Evolutionary conservation across 2,888 invertebrate genomes (phyloP), one percentile per base, ranked within the genome.

Genomic region (Hirtodrosophila cameraria): DNA sequence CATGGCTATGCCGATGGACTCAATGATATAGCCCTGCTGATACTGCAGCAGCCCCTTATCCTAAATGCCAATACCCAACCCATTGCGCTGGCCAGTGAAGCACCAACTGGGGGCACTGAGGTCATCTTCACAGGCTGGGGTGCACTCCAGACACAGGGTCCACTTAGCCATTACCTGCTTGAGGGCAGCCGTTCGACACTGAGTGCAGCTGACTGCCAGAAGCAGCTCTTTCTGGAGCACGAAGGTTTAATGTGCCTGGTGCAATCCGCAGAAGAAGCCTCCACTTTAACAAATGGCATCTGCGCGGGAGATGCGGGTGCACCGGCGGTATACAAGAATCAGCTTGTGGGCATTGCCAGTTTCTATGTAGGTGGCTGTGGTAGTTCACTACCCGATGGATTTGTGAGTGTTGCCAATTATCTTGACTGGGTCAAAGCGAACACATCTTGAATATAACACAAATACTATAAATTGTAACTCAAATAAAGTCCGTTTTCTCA

Each of bases 271-370:
- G 4, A 30, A 0, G 59, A 62, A 1, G 33, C 62, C 0, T 28
- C 52, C 0, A 20, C 18, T 0, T 0, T 36, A 12, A 18, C 4
- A 5, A 67, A 73, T 15, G 90, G 90, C 3, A 80, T 86, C 2
- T 90, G 90, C 50, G 63, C 71, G 12, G 89, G 89, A 2, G 90
- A 90, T 49, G 89, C 87, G 2, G 90, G 90, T 7, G 89, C 89
- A 28, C 90, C 90, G 43, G 89, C 90, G 6, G 68, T 86, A 1
- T 88, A 86, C 42, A 54, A 86, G 0, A 67, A 81, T 0, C 67
- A 87, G 50, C 55, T 90, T 12, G 89, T 90, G 16, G 90, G 86
- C 58, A 78, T 90, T 20, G 89, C 84, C 36, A 75, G 79, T 57
- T 90, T 90, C 74, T 82, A 87, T 18, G 65, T 80, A 0, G 50